Evolutionary conservation across 2,113 vertebrate species (phyloP), one percentile per base, ranked within the genome.

Genomic region (Oophaga pumilio): DNA sequence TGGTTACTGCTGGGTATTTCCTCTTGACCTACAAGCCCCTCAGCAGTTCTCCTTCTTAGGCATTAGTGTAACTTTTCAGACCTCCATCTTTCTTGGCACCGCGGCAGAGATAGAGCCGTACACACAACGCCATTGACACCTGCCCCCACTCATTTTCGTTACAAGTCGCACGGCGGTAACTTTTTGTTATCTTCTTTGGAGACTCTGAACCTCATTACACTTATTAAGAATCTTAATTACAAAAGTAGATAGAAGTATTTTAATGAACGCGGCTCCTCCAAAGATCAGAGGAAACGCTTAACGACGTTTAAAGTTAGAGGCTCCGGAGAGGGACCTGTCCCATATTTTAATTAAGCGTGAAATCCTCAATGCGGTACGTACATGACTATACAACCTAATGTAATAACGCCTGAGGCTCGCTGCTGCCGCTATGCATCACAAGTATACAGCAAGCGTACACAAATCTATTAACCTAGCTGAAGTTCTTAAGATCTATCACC

Each of bases 181-280:
- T 56, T 77, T 24, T 22, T 52, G 12, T 13, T 50, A 74, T 74
- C 28, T 60, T 88, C 28, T 60, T 89, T 92, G 91, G 91, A 91
- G 93, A 92, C 53, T 4, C 91, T 90, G 88, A 89, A 92, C 93
- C 91, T 91, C 50, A 77, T 77, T 77, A 77, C 93, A 92, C 92
- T 92, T 93, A 94, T 94, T 93, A 90, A 92, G 91, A 94, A 95
- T 91, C 93, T 95, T 95, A 95, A 96, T 95, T 95, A 95, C 91
- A 94, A 95, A 94, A 90, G 93, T 91, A 89, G 92, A 89, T 93
- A 94, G 94, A 93, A 93, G 91, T 93, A 93, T 95, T 95, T 94
- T 93, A 95, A 95, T 94, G 92, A 95, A 95, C 93, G 90, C 94
- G 93, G 91, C 91, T 85, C 92, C 89, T 92, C 94, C 90, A 91